Base-by-base conservation (phyloP, 1,140 invertebrate genomes). In the Drosophila orosa region DNA sequence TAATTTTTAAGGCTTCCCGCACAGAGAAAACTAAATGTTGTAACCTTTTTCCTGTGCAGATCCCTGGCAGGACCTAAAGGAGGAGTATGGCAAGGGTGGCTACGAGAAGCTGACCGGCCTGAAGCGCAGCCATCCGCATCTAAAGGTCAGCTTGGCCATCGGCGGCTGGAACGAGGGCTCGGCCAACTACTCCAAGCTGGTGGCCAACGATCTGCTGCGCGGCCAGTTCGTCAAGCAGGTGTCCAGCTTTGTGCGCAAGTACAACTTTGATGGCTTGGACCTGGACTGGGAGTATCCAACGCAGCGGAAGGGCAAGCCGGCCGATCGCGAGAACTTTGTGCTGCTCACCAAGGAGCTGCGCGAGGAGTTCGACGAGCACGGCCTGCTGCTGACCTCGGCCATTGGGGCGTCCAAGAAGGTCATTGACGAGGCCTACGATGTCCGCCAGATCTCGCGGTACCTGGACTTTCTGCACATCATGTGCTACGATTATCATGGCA, bases 91-190 rank as follows among this genome's bases (percentile, higher is more conserved):
- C 54, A 95, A 94, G 92, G 95, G 94, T 12, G 95, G 95, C 17
- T 97, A 95, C 81, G 95, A 94, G 67, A 94, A 94, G 44, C 91
- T 97, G 52, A 96, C 95, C 0, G 90, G 87, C 0, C 83, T 98
- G 1, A 96, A 95, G 71, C 84, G 93, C 33, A 93, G 93, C 10
- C 95, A 97, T 92, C 96, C 96, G 0, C 93, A 95, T 72, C 89
- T 98, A 5, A 97, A 96, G 91, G 90, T 92, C 15, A 94, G 95
- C 2, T 78, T 98, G 3, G 96, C 96, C 9, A 95, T 98, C 39
- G 97, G 97, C 0, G 97, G 97, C 2, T 98, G 97, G 96, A 97
- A 97, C 82, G 96, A 98, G 92, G 97, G 96, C 0, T 97, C 96
- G 0, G 80, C 86, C 19, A 97, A 96, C 79, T 98, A 97, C 90